phyloP scores from a whole-genome alignment of 2,797 vertebrate genomes.

The Sylvia borin region DNA sequence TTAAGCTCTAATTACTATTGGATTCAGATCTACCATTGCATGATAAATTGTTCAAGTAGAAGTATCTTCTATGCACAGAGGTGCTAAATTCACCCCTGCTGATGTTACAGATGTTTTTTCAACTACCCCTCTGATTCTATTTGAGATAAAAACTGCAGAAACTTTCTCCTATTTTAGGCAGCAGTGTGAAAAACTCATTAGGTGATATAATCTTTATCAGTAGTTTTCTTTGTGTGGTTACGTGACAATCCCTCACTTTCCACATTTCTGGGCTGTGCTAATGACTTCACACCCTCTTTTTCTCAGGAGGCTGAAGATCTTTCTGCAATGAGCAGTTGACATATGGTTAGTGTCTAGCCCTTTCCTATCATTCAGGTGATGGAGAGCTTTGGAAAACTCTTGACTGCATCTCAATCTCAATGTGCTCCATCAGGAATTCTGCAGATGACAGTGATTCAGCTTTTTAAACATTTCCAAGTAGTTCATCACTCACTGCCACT shows the following conservation, averaged over 20 bases:
- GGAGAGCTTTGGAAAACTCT: conserved; percentile 38
- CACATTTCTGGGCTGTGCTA: neutral
- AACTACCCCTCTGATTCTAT: conserved; percentile 13
- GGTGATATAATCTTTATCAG: conserved; percentile 6
- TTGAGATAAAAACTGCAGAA: conserved; percentile 42
- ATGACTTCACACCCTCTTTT: conserved; percentile 17
- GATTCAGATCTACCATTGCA: conserved; percentile 53
- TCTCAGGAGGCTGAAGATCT: conserved; percentile 2
- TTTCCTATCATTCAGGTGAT: conserved; percentile 21
- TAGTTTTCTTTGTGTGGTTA: neutral
- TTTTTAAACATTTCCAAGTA: conserved; percentile 44
- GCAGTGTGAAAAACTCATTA: conserved; percentile 50
- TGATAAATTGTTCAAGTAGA: conserved; percentile 61
- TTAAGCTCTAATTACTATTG: conserved; percentile 79
- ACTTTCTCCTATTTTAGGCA: conserved; percentile 5
- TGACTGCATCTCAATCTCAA: conserved; percentile 29
- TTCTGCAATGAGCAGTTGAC: neutral
- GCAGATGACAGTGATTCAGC: conserved; percentile 42
- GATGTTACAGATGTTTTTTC: conserved; percentile 68
- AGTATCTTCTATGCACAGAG: conserved; percentile 52
- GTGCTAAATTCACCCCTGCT: conserved; percentile 41
- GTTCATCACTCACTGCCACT: conserved; percentile 57
- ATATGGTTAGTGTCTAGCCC: conserved; percentile 28
- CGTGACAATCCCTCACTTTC: neutral
- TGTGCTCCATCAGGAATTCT: conserved; percentile 44